These are phyloP conservation scores for Etheostoma cragini DNA, from an alignment of 2,113 vertebrate species.

Conservation along the genomic window DNA sequence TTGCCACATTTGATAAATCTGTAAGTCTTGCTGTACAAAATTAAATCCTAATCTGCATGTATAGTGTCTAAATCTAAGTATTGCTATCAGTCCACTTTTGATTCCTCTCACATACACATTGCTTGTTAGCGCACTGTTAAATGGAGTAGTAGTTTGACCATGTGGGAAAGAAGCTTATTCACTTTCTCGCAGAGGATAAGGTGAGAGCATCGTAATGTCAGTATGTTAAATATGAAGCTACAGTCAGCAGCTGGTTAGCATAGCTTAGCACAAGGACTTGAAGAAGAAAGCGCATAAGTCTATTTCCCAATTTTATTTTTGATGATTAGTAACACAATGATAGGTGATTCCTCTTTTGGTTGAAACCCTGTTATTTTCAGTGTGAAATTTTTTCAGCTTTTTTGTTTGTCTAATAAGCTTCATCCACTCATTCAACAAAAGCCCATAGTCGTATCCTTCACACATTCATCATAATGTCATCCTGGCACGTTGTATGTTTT, in stretches of 20 bases:
- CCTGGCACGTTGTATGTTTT: conserved; percentile 19
- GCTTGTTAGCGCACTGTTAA: neutral
- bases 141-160: neutral
- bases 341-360: no score
- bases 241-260: no score
- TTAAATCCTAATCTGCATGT: neutral
- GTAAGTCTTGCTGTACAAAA: conserved; percentile 80
- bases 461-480: neutral
- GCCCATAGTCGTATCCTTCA: neutral
- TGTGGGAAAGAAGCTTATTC: neutral
- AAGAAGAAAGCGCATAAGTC: no score
- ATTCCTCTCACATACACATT: neutral
- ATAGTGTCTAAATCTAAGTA: neutral
- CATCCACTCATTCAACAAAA: neutral
- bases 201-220: no score
- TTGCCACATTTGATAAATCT: conserved; percentile 96
- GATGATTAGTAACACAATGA: no score
- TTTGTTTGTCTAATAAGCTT: neutral
- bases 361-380: no score
- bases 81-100: neutral
- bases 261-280: no score
- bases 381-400: neutral
- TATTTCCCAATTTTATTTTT: no score
- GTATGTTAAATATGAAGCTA: no score
- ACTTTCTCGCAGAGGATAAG: no score